These are phyloP conservation scores for Listrodromus nycthemerus DNA, from an alignment of 2,888 invertebrate species.

Conservation along the genomic window DNA sequence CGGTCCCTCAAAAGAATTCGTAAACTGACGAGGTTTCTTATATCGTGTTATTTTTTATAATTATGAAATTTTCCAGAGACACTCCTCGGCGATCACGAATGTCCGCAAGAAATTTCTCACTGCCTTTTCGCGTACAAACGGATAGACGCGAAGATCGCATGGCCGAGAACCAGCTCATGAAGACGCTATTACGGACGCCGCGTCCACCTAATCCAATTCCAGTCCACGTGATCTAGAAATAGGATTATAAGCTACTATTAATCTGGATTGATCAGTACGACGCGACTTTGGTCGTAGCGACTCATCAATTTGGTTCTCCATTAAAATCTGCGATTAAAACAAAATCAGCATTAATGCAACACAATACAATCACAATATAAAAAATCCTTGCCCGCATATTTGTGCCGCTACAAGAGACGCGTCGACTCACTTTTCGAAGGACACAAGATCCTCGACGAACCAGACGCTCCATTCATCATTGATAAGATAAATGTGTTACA, in stretches of 20 bases:
- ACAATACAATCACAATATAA: constrained; percentile 1
- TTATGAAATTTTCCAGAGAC: constrained; percentile 90
- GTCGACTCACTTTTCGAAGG: constrained; percentile 20
- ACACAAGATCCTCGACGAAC: constrained; percentile 42
- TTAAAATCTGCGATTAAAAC: constrained; percentile 28
- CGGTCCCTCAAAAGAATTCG: background rate
- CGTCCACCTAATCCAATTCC: constrained; percentile 64
- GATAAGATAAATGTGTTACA: constrained; percentile 45
- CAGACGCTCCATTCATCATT: constrained; percentile 11
- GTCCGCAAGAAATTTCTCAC: constrained; percentile 95
- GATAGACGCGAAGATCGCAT: constrained; percentile 98
- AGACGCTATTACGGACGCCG: constrained; percentile 61
- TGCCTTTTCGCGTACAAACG: constrained; percentile 98
- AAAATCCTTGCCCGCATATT: background rate
- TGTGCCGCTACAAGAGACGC: background rate
- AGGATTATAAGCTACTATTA: constrained; percentile 66
- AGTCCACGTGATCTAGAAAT: constrained; percentile 68
- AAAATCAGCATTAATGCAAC: constrained; percentile 6
- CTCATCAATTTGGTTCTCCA: constrained; percentile 54
- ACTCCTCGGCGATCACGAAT: constrained; percentile 94
- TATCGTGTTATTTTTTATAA: constrained; percentile 46
- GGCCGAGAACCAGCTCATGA: constrained; percentile 89
- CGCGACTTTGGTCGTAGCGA: constrained; percentile 52
- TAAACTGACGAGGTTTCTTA: background rate
- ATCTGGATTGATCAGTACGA: constrained; percentile 68